phyloP scores from a whole-genome alignment of 2,113 vertebrate species.

The Scytalopus superciliaris region DNA sequence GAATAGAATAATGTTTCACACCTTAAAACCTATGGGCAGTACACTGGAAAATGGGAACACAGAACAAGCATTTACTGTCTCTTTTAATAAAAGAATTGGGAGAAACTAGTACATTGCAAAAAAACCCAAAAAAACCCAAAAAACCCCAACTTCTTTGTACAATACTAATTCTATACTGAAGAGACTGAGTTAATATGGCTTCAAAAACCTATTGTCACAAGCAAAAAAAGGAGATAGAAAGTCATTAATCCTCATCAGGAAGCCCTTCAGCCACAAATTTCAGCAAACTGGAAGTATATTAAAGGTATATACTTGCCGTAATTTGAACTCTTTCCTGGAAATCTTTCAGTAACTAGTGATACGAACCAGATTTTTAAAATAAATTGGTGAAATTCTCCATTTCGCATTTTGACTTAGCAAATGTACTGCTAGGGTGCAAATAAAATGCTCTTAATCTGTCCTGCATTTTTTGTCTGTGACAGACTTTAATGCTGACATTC shows the following conservation, averaged over 20 bases:
- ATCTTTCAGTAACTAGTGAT: neutral
- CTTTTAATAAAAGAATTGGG: neutral
- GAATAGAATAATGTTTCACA: neutral
- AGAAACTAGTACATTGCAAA: neutral
- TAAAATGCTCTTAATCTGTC: neutral
- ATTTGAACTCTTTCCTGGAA: neutral
- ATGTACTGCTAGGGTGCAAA: neutral
- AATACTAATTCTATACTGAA: neutral
- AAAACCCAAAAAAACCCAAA: too few species aligned
- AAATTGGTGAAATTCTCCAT: neutral
- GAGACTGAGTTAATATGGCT: neutral
- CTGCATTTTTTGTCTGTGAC: neutral
- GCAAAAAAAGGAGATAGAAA: neutral
- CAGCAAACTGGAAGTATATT: neutral
- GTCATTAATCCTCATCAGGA: neutral
- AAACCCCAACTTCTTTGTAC: neutral
- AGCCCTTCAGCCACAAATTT: neutral
- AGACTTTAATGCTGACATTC: neutral
- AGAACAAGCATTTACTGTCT: neutral
- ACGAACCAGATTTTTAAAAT: neutral
- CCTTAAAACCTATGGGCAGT: neutral
- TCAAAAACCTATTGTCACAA: neutral
- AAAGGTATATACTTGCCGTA: neutral
- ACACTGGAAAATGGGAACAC: neutral
- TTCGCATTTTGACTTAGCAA: neutral